These are phyloP conservation scores for Lytechinus pictus DNA, from an alignment of 35 echinoderm and acorn worm species.

Conservation along the genomic window DNA sequence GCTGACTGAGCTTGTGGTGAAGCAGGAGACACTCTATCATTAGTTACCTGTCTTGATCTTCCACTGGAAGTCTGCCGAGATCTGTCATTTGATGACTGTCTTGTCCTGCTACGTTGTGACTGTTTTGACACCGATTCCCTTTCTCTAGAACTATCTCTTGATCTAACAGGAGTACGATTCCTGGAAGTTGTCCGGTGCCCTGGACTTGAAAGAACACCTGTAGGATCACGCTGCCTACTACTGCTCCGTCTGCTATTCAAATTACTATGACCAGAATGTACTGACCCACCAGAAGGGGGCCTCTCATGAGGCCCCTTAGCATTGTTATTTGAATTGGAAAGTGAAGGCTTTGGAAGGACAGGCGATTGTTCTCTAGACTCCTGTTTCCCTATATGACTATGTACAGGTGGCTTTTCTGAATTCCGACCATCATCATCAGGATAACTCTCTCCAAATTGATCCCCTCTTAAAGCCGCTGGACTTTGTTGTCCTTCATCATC, in stretches of 20 bases:
- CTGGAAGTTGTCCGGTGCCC: not conserved
- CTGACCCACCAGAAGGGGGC: slow-evolving; percentile 30
- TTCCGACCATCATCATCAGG: not conserved
- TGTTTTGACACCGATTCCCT: not conserved
- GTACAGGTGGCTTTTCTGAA: not conserved
- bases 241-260: not conserved
- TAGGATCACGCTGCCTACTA: not conserved
- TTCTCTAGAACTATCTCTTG: not conserved
- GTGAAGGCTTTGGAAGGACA: not conserved
- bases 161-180: not conserved
- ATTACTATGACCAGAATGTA: not conserved
- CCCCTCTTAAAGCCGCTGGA: not conserved
- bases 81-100: not conserved
- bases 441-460: not conserved
- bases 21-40: not conserved
- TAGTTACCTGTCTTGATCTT: not conserved
- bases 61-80: too few species aligned
- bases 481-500: not conserved
- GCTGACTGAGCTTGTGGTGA: not conserved
- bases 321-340: slow-evolving; percentile 40
- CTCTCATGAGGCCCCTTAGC: not conserved
- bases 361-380: not conserved
- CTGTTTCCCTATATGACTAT: not conserved
- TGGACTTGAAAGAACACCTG: not conserved
- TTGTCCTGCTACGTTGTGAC: not conserved